These are phyloP conservation scores for Trichoplusia ni DNA, from an alignment of 1,140 invertebrate species.

Conservation along the genomic window DNA sequence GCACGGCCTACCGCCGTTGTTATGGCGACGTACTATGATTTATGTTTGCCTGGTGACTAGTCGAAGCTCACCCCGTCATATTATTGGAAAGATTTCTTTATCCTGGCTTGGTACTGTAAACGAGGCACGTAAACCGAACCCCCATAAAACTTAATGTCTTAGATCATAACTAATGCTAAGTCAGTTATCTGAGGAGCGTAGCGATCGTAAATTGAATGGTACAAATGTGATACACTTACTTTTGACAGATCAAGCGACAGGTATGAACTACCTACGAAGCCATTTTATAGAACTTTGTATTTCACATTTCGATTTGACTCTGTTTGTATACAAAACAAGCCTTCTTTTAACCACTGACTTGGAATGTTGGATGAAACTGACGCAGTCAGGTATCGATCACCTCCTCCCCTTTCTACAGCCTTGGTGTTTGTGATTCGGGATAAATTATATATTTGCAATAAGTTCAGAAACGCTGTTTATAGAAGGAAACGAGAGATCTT, in stretches of 20 bases:
- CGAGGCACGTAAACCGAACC: neutral
- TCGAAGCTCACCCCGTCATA: conserved; percentile 30
- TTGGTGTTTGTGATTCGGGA: conserved; percentile 31
- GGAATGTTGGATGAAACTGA: conserved; percentile 21
- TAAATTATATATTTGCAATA: conserved; percentile 32
- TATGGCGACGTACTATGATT: conserved; percentile 62
- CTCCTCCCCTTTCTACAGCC: conserved; percentile 26
- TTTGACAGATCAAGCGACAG: neutral
- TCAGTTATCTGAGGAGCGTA: conserved; percentile 3
- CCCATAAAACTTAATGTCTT: conserved; percentile 16
- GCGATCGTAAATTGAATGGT: conserved; percentile 12
- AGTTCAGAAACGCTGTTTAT: neutral
- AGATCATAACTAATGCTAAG: conserved; percentile 14
- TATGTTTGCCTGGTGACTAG: conserved; percentile 59
- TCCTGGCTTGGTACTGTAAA: conserved; percentile 1
- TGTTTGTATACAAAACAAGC: conserved; percentile 30
- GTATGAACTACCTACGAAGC: too few relatives aligned
- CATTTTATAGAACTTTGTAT: conserved; percentile 3
- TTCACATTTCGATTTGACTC: conserved; percentile 31
- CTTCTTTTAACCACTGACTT: conserved; percentile 20
- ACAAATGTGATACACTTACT: neutral
- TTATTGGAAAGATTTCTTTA: conserved; percentile 35
- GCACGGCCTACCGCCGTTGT: conserved; percentile 49
- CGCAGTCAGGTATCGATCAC: conserved; percentile 39
- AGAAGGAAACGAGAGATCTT: too few relatives aligned